A percentile compares a stretch with the other conserved stretches of the same genome.
These are phyloP conservation scores for Choloepus hoffmanni DNA, from an alignment of 2,113 vertebrate genomes.

Conservation along the genomic window DNA sequence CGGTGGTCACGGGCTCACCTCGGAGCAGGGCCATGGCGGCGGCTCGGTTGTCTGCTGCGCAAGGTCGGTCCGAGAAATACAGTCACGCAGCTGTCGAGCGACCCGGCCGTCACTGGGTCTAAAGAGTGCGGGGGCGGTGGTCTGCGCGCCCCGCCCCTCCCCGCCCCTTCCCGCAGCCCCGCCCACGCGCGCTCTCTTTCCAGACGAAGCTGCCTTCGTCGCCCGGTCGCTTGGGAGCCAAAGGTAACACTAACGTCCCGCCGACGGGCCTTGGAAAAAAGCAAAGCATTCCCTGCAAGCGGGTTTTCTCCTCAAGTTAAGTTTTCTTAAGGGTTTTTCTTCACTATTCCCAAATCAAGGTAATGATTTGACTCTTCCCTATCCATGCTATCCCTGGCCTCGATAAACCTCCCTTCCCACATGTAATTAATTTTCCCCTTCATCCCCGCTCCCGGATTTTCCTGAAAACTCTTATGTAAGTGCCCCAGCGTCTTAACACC, in stretches of 20 bases:
- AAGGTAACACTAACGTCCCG: fast-evolving
- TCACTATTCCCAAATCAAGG: background rate
- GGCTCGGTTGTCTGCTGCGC: fast-evolving
- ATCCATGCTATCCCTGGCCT: background rate
- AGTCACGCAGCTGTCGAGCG: fast-evolving
- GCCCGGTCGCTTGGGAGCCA: background rate
- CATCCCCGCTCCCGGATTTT: fast-evolving
- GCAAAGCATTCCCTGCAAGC: no score
- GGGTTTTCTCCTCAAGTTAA: fast-evolving
- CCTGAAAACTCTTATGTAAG: fast-evolving
- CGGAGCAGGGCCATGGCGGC: conserved; percentile 83
- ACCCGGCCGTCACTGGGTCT: background rate
- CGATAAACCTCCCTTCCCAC: background rate
- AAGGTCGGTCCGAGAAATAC: fast-evolving
- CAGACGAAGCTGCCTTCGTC: fast-evolving
- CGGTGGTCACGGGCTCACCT: conserved; percentile 77
- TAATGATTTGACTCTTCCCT: background rate
- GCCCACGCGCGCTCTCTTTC: fast-evolving
- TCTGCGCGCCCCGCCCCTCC: fast-evolving
- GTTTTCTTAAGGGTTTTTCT: background rate
- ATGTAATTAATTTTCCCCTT: fast-evolving
- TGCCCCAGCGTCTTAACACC: fast-evolving
- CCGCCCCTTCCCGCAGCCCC: fast-evolving
- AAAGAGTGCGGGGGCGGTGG: background rate
- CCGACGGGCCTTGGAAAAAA: background rate